phyloP scores from a whole-genome alignment of 1,140 invertebrate genomes.

The Rhagoletis pomonella region DNA sequence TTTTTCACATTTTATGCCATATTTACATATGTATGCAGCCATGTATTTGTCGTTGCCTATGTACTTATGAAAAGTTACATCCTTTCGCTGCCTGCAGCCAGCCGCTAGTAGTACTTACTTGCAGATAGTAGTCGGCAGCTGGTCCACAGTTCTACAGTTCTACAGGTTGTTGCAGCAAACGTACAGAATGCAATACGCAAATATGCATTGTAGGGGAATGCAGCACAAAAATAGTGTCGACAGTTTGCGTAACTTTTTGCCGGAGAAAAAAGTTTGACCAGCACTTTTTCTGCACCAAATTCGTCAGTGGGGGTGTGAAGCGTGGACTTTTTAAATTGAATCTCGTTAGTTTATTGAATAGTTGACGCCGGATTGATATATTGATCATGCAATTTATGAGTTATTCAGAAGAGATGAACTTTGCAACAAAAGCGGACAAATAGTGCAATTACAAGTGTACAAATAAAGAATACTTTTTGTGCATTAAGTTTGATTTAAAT shows the following conservation, averaged over 20 bases:
- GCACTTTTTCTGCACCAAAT: neutral
- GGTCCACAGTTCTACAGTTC: neutral
- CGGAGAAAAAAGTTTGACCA: neutral
- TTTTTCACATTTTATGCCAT: slow-evolving; percentile 16
- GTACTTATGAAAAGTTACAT: slow-evolving; percentile 39
- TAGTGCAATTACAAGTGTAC: neutral
- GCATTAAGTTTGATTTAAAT: no score
- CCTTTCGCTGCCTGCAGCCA: neutral
- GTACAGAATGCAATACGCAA: neutral
- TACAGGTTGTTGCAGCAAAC: slow-evolving; percentile 37
- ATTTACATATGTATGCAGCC: slow-evolving; percentile 23
- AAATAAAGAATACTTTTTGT: neutral
- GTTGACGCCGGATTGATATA: slow-evolving; percentile 44
- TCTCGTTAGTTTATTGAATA: slow-evolving; percentile 52
- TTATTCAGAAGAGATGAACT: slow-evolving; percentile 47
- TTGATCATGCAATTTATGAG: slow-evolving; percentile 47
- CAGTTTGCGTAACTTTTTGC: neutral
- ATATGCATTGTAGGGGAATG: no score
- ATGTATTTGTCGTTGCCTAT: neutral
- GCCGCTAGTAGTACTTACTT: neutral
- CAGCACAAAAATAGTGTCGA: neutral
- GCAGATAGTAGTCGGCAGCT: no score
- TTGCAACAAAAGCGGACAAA: slow-evolving; percentile 35
- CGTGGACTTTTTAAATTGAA: slow-evolving; percentile 47
- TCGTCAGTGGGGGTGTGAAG: neutral